Evolutionary conservation across 2,113 vertebrate species (phyloP).

Genomic region (Pardalotus punctatus): DNA sequence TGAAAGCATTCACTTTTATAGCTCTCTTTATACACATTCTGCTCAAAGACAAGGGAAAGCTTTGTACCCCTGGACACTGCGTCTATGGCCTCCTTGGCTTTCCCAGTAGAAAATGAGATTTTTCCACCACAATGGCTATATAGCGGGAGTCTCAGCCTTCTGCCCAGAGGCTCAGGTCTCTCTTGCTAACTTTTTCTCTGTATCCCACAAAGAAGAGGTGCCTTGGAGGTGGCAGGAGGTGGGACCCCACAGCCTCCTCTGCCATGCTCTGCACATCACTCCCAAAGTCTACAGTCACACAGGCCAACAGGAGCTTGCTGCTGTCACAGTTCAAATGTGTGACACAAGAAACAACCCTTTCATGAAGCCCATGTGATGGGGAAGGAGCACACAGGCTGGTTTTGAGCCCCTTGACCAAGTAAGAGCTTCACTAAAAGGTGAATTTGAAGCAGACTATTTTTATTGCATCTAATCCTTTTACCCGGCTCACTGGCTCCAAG

Average conservation of each 20-base stretch:
- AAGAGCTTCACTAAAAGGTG: neutral
- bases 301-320: neutral
- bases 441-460: neutral
- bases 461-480: slow-evolving; percentile 36
- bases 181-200: fast-evolving
- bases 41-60: neutral
- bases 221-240: neutral
- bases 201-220: neutral
- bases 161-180: neutral
- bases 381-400: neutral
- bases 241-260: neutral
- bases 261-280: neutral
- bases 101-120: neutral
- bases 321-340: fast-evolving
- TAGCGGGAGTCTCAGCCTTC: neutral
- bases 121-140: neutral
- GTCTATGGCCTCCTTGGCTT: neutral
- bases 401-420: neutral
- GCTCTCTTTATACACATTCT: neutral
- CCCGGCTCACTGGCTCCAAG: slow-evolving; percentile 80
- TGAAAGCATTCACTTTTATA: neutral
- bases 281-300: neutral
- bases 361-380: neutral
- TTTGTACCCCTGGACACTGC: neutral
- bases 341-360: neutral